These are phyloP conservation scores for Andrena haemorrhoa DNA, from an alignment of 2,888 invertebrate species.

Conservation along the genomic window DNA sequence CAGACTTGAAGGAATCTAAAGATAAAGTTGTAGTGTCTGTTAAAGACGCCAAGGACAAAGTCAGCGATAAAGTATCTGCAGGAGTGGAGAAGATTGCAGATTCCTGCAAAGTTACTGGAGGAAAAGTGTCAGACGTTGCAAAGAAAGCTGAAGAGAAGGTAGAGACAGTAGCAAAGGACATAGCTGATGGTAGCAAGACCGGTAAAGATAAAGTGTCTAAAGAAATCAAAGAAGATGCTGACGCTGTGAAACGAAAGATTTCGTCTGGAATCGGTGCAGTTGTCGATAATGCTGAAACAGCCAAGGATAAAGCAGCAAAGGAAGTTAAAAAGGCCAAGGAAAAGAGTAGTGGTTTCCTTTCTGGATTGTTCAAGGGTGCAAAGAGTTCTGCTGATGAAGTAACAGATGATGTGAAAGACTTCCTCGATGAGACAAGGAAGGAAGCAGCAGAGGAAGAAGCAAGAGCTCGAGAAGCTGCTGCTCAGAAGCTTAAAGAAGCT, in stretches of 20 bases:
- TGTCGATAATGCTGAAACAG: constrained; percentile 44
- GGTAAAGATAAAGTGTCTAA: constrained; percentile 53
- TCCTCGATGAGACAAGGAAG: constrained; percentile 74
- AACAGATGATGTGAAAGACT: constrained; percentile 71
- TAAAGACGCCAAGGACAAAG: constrained; percentile 60
- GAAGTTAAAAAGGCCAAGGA: constrained; percentile 69
- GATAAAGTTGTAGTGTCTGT: constrained; percentile 24
- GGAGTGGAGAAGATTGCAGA: constrained; percentile 73
- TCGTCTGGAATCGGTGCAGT: constrained; percentile 51
- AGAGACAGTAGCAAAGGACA: constrained; percentile 44
- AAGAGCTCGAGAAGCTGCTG: constrained; percentile 80
- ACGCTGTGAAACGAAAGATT: constrained; percentile 56
- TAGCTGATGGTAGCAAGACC: constrained; percentile 56
- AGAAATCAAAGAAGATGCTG: constrained; percentile 33
- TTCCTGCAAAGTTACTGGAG: constrained; percentile 85
- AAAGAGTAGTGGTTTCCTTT: constrained; percentile 68
- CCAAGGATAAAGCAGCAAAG: constrained; percentile 56
- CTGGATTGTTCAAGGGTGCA: constrained; percentile 70
- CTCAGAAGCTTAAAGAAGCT: constrained; percentile 68
- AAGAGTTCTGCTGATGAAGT: constrained; percentile 70
- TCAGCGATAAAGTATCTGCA: constrained; percentile 39
- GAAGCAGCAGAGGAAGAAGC: constrained; percentile 70
- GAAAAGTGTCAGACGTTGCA: constrained; percentile 48
- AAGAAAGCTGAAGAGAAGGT: constrained; percentile 48
- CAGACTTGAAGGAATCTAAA: constrained; percentile 54